Evolutionary conservation across 2,113 vertebrate species (phyloP).

Genomic region (Symphodus melops): DNA sequence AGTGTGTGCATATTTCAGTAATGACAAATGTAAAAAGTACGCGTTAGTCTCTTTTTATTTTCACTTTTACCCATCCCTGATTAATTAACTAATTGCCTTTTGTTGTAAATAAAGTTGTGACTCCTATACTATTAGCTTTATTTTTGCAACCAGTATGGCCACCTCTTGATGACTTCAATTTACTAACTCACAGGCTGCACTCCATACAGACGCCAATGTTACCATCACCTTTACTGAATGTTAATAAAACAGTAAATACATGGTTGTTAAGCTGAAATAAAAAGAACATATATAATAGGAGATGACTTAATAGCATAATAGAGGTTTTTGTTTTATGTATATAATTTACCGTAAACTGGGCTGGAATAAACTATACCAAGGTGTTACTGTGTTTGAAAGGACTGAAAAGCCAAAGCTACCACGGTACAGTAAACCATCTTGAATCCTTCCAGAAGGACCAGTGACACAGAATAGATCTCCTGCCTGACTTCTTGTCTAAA

Average conservation of each 20-base stretch:
- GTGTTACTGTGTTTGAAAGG: neutral
- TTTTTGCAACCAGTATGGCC: no score
- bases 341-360: neutral
- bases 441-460: constrained; percentile 12
- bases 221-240: no score
- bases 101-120: no score
- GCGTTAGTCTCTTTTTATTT: neutral
- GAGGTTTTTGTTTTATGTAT: neutral
- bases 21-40: no score
- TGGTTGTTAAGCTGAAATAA: no score
- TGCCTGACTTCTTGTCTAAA: constrained; percentile 39
- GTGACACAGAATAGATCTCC: constrained; percentile 41
- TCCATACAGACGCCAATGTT: no score
- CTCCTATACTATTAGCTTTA: no score
- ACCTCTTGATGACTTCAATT: no score
- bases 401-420: constrained; percentile 13
- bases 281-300: no score
- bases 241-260: no score
- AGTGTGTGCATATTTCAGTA: neutral
- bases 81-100: neutral
- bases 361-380: neutral
- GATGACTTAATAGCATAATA: no score
- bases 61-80: neutral
- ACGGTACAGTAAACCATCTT: constrained; percentile 22
- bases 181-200: no score